Conservation (phyloP, 2,888 invertebrate species). For the Dryobotodes eremita region DNA sequence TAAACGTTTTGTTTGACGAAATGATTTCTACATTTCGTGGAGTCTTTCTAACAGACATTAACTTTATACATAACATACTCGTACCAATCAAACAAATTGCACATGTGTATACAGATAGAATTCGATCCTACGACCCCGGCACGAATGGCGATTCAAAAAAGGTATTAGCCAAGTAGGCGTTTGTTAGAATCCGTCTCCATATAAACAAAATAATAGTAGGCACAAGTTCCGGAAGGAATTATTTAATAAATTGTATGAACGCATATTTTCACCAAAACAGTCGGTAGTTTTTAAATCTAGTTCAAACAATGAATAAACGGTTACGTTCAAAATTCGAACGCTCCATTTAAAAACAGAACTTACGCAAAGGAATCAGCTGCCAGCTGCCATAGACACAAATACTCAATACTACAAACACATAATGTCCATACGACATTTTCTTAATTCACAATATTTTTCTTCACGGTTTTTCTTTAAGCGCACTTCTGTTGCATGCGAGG, state of each 20-base stretch:
- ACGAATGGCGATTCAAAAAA: background rate
- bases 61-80: no score
- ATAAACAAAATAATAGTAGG: background rate
- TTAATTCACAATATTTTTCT: slow-evolving; percentile 43
- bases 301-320: slow-evolving; percentile 9
- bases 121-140: background rate
- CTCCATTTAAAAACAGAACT: slow-evolving; percentile 72
- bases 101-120: background rate
- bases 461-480: slow-evolving; percentile 48
- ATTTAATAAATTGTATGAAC: background rate
- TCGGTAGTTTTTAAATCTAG: background rate
- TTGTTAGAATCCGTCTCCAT: background rate
- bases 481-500: slow-evolving; percentile 71
- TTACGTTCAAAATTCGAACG: slow-evolving; percentile 50
- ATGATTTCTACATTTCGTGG: background rate
- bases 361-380: slow-evolving; percentile 85
- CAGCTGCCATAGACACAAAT: slow-evolving; percentile 80
- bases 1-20: background rate
- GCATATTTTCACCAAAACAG: background rate
- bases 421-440: slow-evolving; percentile 69
- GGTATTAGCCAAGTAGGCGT: no score
- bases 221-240: background rate
- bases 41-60: background rate
- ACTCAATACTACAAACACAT: slow-evolving; percentile 76
- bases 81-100: background rate